Conservation (phyloP, 2,113 vertebrate species). For the Archocentrus centrarchus region DNA sequence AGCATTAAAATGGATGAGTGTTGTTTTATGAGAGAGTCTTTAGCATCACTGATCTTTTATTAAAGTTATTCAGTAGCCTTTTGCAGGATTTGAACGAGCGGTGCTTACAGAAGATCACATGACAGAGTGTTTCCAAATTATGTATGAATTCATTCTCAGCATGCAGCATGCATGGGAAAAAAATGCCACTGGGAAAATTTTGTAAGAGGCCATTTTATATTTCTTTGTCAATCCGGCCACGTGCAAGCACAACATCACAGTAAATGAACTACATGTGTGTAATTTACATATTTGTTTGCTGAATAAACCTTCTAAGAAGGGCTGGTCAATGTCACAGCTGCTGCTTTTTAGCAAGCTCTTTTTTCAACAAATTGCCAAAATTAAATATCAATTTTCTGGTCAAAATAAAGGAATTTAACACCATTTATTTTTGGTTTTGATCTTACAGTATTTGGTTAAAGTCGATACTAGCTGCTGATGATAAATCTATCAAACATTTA, state of each 20-base stretch:
- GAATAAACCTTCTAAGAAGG: slow-evolving; percentile 4
- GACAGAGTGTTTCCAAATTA: slow-evolving; percentile 59
- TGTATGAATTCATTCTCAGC: slow-evolving; percentile 62
- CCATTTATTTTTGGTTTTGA: background rate
- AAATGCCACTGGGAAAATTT: slow-evolving; percentile 27
- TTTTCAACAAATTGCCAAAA: background rate
- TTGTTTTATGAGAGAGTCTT: slow-evolving; percentile 72
- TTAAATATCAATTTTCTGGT: background rate
- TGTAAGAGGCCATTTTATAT: slow-evolving; percentile 54
- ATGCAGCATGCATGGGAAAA: slow-evolving; percentile 47
- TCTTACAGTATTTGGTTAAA: background rate
- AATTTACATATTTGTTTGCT: slow-evolving; percentile 29
- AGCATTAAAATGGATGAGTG: slow-evolving; percentile 79
- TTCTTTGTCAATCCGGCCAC: slow-evolving; percentile 20
- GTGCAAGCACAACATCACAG: background rate
- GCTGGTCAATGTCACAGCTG: slow-evolving; percentile 9
- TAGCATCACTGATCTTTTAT: slow-evolving; percentile 73
- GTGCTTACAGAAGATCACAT: slow-evolving; percentile 68
- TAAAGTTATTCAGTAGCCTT: slow-evolving; percentile 63
- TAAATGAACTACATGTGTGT: background rate
- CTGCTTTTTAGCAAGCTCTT: background rate
- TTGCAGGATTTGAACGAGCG: slow-evolving; percentile 51
- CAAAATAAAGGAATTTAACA: background rate
- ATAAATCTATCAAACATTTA: slow-evolving; percentile 32
- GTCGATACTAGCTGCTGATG: background rate